phyloP scores from a whole-genome alignment of 2,888 invertebrate genomes.

The Dione juno region DNA sequence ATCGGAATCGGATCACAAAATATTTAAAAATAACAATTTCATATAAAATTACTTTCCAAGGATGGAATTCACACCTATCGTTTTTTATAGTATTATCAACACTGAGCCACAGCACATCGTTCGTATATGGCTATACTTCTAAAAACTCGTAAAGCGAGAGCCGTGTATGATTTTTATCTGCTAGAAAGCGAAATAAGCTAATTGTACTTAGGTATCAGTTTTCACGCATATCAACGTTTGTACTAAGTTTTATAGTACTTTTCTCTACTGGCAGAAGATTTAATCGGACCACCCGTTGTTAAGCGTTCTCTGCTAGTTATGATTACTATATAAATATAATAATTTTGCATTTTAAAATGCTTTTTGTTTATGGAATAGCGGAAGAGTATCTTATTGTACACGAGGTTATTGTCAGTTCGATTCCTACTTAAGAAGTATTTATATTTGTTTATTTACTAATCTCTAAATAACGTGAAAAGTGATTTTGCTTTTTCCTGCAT shows the following conservation, averaged over 20 bases:
- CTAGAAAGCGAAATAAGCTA: constrained; percentile 44
- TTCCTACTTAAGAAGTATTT: too few species aligned
- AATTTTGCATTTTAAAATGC: not conserved
- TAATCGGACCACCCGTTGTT: constrained; percentile 39
- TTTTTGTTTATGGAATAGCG: too few species aligned
- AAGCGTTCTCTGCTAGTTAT: not conserved
- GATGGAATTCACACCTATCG: not conserved
- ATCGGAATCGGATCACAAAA: not conserved
- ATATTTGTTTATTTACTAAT: too few species aligned
- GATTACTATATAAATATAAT: not conserved
- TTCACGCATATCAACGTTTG: constrained; percentile 37
- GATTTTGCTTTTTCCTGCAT: too few species aligned
- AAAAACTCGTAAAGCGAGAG: constrained; percentile 6
- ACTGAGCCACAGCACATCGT: not conserved
- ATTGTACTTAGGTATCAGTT: constrained; percentile 39
- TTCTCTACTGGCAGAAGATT: constrained; percentile 37
- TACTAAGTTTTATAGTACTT: constrained; percentile 30
- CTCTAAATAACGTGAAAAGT: too few species aligned
- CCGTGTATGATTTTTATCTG: constrained; percentile 42
- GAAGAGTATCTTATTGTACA: too few species aligned
- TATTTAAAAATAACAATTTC: not conserved
- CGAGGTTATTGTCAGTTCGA: not conserved
- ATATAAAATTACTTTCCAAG: not conserved
- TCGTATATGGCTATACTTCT: not conserved
- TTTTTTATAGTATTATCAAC: not conserved